phyloP scores from a whole-genome alignment of 2,113 vertebrate species.

The Chelonoidis abingdonii region DNA sequence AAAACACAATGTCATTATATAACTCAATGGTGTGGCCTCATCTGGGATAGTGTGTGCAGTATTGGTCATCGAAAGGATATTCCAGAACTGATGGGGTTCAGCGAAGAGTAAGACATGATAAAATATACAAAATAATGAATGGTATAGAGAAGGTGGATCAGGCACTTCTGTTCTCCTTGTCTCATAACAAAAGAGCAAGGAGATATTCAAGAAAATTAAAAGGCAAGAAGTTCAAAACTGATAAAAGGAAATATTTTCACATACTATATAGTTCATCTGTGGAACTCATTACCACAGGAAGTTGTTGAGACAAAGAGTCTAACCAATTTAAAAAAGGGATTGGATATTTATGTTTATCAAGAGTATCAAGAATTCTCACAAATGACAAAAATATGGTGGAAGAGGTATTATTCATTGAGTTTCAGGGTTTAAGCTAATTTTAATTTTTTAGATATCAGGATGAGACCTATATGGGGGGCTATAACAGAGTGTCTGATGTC shows the following conservation, averaged over 20 bases:
- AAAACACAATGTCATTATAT: neutral
- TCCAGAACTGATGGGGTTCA: neutral
- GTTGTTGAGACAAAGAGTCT: neutral
- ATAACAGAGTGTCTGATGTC: neutral
- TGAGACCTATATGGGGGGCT: neutral
- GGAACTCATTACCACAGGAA: neutral
- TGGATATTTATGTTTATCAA: neutral
- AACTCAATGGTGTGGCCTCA: neutral
- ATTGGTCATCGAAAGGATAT: neutral
- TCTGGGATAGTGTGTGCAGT: neutral
- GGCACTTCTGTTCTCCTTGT: neutral
- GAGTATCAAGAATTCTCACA: neutral
- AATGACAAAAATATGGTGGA: neutral
- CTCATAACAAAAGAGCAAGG: neutral
- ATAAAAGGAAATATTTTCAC: neutral
- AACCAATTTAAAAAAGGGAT: neutral
- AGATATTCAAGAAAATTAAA: neutral
- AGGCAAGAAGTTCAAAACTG: neutral
- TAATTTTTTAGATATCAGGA: neutral
- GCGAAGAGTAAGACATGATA: neutral
- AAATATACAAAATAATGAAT: neutral
- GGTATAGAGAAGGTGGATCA: neutral
- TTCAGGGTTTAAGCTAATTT: neutral
- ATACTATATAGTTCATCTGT: neutral
- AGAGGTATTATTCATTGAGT: neutral